Evolutionary conservation across 2,888 invertebrate genomes (phyloP).

Genomic region (Kuschelorhynchus macadamiae): DNA sequence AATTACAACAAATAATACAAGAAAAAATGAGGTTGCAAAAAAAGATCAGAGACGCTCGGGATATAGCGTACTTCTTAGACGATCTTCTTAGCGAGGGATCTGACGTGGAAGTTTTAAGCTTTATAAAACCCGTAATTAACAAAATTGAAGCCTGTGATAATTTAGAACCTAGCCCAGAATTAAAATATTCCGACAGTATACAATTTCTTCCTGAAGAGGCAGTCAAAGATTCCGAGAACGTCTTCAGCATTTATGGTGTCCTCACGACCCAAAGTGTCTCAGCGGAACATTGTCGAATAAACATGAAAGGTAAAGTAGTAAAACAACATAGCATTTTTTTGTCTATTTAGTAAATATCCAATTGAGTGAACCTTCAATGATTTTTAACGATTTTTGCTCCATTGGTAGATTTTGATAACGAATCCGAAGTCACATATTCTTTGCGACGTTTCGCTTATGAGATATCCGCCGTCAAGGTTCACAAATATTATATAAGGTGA

Average conservation of each 20-base stretch:
- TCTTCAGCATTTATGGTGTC: conserved; percentile 72
- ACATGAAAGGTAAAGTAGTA: conserved; percentile 70
- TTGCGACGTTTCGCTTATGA: no score
- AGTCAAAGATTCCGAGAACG: conserved; percentile 66
- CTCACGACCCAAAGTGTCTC: conserved; percentile 77
- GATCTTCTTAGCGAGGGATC: conserved; percentile 68
- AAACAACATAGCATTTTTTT: no score
- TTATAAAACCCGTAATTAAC: conserved; percentile 76
- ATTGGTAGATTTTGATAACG: no score
- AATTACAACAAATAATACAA: conserved; percentile 67
- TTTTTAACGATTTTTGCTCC: no score
- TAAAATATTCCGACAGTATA: conserved; percentile 68
- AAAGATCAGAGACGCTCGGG: conserved; percentile 72
- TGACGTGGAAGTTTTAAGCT: conserved; percentile 80
- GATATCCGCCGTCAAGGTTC: no score
- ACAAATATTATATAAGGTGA: no score
- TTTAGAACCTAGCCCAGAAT: conserved; percentile 68
- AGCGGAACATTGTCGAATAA: conserved; percentile 73
- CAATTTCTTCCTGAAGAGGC: conserved; percentile 73
- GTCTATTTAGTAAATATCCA: no score
- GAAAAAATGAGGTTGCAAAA: conserved; percentile 70
- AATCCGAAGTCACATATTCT: no score
- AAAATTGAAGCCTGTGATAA: conserved; percentile 77
- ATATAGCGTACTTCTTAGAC: conserved; percentile 77
- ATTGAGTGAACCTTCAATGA: no score